Percentiles rank a stretch among this genome's conserved stretches.
Evolutionary conservation across 2,888 invertebrate species (phyloP).

Genomic region (Lithosia quadra): DNA sequence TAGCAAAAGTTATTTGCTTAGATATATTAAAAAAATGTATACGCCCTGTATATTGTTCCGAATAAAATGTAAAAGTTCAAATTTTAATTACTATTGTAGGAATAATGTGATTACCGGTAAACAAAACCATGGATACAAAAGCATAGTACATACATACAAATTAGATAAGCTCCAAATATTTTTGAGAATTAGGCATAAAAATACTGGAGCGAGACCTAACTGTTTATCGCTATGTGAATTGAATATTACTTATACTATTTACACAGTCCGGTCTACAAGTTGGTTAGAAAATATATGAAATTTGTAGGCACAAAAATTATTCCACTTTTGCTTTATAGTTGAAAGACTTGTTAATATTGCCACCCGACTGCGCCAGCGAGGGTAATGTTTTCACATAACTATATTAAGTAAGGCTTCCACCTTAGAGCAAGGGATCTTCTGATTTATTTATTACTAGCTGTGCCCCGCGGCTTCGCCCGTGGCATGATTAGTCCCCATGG

Average conservation of each 20-base stretch:
- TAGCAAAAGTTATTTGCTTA: no score
- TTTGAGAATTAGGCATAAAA: constrained; percentile 2
- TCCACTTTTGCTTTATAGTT: no score
- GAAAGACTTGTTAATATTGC: no score
- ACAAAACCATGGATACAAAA: neutral
- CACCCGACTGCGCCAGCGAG: no score
- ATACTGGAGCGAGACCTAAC: constrained; percentile 14
- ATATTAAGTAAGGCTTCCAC: no score
- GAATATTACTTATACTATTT: neutral
- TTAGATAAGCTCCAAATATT: constrained; percentile 13
- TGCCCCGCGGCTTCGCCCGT: no score
- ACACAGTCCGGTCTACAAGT: neutral
- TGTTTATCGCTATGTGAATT: constrained; percentile 7
- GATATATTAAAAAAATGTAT: neutral
- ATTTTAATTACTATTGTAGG: neutral
- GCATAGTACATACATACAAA: neutral
- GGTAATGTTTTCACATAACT: no score
- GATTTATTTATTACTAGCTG: no score
- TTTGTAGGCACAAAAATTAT: no score
- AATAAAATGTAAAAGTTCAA: neutral
- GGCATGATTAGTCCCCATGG: no score
- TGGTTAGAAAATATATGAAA: neutral
- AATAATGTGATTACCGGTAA: neutral
- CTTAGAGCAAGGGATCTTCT: no score
- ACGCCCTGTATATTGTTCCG: neutral